phyloP scores from a whole-genome alignment of 2,113 vertebrate genomes.

The Seriola quinqueradiata region DNA sequence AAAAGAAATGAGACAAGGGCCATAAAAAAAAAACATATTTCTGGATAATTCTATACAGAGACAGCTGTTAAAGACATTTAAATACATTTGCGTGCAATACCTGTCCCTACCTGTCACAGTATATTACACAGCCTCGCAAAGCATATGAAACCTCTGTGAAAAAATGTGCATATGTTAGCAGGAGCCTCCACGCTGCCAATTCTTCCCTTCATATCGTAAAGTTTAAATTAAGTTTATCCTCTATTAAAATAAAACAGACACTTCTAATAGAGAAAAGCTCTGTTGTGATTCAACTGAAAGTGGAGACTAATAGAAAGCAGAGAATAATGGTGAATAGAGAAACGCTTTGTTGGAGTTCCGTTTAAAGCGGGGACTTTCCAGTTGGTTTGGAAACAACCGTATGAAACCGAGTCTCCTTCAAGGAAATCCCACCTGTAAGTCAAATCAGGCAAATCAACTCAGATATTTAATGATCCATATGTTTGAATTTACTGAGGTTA shows the following conservation, averaged over 20 bases:
- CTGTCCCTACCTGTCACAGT: not conserved
- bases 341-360: constrained; percentile 47
- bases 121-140: constrained; percentile 22
- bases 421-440: constrained; percentile 78
- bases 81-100: constrained; percentile 8
- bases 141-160: constrained; percentile 37
- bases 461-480: constrained; percentile 71
- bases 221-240: constrained; percentile 48
- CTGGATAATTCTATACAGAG: not conserved
- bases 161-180: constrained; percentile 29
- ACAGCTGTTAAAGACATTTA: constrained; percentile 42
- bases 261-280: constrained; percentile 31
- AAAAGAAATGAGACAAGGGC: constrained; percentile 57
- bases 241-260: constrained; percentile 45
- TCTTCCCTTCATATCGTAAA: constrained; percentile 26
- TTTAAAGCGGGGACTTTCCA: constrained; percentile 64
- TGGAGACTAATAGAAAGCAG: constrained; percentile 46
- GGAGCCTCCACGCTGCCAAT: constrained; percentile 8
- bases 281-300: constrained; percentile 31
- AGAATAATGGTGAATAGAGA: constrained; percentile 26
- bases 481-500: constrained; percentile 69
- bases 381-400: constrained; percentile 39
- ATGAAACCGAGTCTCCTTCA: constrained; percentile 49
- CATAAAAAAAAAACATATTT: not conserved
- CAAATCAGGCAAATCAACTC: constrained; percentile 59